phyloP scores from a whole-genome alignment of 2,797 vertebrate genomes.

The Eremophila alpestris region DNA sequence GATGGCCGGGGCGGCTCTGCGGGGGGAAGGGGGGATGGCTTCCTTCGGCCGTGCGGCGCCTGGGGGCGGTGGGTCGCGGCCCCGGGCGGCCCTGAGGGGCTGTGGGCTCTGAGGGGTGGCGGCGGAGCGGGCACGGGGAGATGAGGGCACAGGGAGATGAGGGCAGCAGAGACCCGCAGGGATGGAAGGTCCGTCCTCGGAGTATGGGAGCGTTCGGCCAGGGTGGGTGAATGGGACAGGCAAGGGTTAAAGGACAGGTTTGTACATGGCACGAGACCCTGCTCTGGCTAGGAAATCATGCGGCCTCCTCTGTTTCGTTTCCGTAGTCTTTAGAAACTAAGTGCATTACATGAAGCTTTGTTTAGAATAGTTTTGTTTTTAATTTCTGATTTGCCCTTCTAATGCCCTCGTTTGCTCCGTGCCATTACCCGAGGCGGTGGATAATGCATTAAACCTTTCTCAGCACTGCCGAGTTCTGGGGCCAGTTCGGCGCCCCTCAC shows the following conservation, averaged over 20 bases:
- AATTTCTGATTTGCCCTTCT: not conserved
- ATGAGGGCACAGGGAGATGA: not conserved
- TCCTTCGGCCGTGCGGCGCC: not conserved
- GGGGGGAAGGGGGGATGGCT: too few species aligned
- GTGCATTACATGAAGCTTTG: fast-evolving
- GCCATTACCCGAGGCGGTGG: fast-evolving
- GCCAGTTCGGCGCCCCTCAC: fast-evolving
- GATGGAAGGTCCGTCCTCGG: too few species aligned
- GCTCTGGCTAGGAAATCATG: not conserved
- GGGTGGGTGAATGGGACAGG: not conserved
- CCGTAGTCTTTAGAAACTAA: fast-evolving
- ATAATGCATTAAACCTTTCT: not conserved
- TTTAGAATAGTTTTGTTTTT: fast-evolving
- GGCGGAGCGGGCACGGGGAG: not conserved
- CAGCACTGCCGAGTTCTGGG: not conserved
- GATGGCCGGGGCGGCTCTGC: too few species aligned
- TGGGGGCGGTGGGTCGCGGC: not conserved
- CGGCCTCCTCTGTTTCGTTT: fast-evolving
- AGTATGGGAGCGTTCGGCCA: fast-evolving
- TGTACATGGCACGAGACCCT: not conserved
- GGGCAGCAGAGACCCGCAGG: not conserved
- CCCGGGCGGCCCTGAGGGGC: not conserved
- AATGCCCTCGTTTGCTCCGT: fast-evolving
- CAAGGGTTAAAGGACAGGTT: not conserved
- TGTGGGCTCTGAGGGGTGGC: not conserved